Conservation (phyloP, 2,888 invertebrate species). For the Torymus auratus region DNA sequence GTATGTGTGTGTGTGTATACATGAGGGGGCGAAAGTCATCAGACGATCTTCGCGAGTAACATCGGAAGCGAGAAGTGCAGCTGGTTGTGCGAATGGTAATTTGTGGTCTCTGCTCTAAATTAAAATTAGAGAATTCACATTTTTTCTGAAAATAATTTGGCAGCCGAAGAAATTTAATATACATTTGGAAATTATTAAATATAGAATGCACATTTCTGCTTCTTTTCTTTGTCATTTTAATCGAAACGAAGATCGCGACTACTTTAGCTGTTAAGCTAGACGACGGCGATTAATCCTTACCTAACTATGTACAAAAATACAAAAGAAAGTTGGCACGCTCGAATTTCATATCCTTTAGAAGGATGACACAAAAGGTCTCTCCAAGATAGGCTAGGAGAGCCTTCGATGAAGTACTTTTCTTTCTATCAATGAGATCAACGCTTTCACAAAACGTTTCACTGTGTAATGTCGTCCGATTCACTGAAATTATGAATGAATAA, state of each 20-base stretch:
- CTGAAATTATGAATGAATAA: constrained; percentile 55
- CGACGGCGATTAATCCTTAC: constrained; percentile 30
- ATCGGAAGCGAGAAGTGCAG: constrained; percentile 12
- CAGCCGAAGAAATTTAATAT: no score
- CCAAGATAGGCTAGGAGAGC: background rate
- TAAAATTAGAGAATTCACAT: no score
- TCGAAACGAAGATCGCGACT: constrained; percentile 28
- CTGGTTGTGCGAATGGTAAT: background rate
- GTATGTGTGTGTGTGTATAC: constrained; percentile 18
- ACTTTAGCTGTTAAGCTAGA: constrained; percentile 38
- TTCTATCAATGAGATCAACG: constrained; percentile 54
- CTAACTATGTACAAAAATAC: constrained; percentile 73
- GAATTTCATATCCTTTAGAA: constrained; percentile 58
- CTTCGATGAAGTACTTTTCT: constrained; percentile 37
- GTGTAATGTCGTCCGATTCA: constrained; percentile 39
- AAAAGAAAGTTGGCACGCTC: constrained; percentile 72
- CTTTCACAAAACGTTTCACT: constrained; percentile 38
- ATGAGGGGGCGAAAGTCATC: constrained; percentile 27
- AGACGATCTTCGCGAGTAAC: constrained; percentile 22
- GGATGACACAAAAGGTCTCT: constrained; percentile 4
- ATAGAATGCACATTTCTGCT: no score
- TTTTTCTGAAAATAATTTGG: no score
- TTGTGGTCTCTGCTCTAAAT: no score
- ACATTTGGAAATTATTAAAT: no score
- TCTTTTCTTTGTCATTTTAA: background rate